Evolutionary conservation across 2,113 vertebrate genomes (phyloP), one percentile per base, ranked within the genome.

Genomic region (Podilymbus podiceps): DNA sequence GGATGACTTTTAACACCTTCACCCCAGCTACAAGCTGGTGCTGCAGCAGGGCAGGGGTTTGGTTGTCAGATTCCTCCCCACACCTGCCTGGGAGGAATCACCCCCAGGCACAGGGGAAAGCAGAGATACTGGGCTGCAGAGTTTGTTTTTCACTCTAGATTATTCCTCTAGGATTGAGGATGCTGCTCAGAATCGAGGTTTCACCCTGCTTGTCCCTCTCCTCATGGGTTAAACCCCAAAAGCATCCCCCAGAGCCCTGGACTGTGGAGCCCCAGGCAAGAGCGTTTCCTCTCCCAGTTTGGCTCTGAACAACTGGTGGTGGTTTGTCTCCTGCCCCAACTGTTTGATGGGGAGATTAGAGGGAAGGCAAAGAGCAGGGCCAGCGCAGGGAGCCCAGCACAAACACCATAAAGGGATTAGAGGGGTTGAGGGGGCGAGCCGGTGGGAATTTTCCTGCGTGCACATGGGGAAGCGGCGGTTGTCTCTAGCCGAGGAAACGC

Each of bases 401-500:
- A 97, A 97, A 97, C 96, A 96, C 76, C 94, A 72, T 97, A 97
- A 97, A 96, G 74, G 89, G 97, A 93, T 96, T 90, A 96, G 44
- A 87, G 83, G 28, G 63, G 72, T 30, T 58, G 89, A 7, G 38
- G 71, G 67, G 64, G 30, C 52, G 77, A 53, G 69, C 4, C 0
- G 53, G 38, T 6, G 77, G 84, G 93, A 11, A 85, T 82, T 82
- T 40, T 82, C 73, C 87, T 85, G 73, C 0, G 0, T 13, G 13
- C 55, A 21, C 42, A 0, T 3, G 46, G 17, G 84, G 50, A 21
- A 47, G 67, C 49, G 49, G 19, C 0, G 1, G 55, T 30, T 76
- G 53, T 23, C 58, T 35, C 5, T 7, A 46, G 24, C 49, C 0
- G 0, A 12, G 73, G 86, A 33, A 13, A 33, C 0, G 1, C 0